A percentile compares a stretch with the other conserved stretches of the same genome.
Evolutionary conservation across 1,140 invertebrate species (phyloP).

Genomic region (Bombus haemorrhoidalis): DNA sequence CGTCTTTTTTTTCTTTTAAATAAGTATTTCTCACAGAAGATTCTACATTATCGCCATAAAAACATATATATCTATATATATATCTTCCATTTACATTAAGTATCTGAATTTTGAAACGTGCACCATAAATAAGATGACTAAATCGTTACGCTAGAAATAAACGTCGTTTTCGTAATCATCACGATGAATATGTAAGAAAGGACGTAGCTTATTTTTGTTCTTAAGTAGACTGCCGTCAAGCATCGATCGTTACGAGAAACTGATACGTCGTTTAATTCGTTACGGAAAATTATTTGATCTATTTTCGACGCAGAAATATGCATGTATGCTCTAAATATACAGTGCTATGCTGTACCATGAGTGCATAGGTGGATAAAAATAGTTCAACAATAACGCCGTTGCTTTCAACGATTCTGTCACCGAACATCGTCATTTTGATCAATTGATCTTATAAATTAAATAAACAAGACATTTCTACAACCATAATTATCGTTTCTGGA

Average conservation of each 20-base stretch:
- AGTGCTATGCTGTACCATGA: constrained; percentile 37
- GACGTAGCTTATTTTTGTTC: not conserved
- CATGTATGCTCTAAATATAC: constrained; percentile 42
- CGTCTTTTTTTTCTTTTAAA: constrained; percentile 3
- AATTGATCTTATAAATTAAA: not conserved
- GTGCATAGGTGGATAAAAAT: constrained; percentile 40
- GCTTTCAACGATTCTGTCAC: constrained; percentile 2
- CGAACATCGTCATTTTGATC: not conserved
- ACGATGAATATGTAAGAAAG: not conserved
- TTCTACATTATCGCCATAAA: constrained; percentile 12
- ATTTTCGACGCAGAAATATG: constrained; percentile 22
- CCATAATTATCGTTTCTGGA: not conserved
- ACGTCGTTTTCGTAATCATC: not conserved
- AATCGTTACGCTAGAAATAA: not conserved
- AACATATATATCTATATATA: not conserved
- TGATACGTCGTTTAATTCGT: constrained; percentile 5
- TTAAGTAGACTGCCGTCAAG: constrained; percentile 21
- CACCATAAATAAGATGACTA: constrained; percentile 21
- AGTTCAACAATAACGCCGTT: constrained; percentile 13
- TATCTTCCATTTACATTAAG: constrained; percentile 28
- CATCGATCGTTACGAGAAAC: not conserved
- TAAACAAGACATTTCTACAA: not conserved
- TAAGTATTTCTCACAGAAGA: constrained; percentile 27
- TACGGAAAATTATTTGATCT: constrained; percentile 33
- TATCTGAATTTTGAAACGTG: constrained; percentile 10